Percentiles rank a stretch among this genome's conserved stretches.
Evolutionary conservation across 2,888 invertebrate genomes (phyloP).

Genomic region (Tillus elongatus): DNA sequence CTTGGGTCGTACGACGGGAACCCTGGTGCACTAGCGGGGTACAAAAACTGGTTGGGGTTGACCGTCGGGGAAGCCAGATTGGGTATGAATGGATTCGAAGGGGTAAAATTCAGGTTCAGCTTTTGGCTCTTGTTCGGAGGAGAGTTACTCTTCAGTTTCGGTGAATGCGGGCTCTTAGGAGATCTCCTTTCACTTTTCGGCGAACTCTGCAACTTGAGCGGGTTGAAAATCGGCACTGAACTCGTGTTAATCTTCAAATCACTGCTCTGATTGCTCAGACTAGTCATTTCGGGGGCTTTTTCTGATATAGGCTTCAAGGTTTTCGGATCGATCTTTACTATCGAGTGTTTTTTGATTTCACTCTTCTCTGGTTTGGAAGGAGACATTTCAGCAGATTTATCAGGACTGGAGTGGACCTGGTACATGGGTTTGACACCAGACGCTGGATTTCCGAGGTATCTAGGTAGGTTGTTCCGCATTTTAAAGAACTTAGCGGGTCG

Average conservation of each 20-base stretch:
- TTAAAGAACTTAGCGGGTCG: conserved; percentile 51
- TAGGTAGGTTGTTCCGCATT: conserved; percentile 47
- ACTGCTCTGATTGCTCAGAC: conserved; percentile 25
- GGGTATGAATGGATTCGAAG: conserved; percentile 41
- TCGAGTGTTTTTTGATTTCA: conserved; percentile 40
- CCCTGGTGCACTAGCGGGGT: conserved; percentile 30
- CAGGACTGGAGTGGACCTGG: conserved; percentile 40
- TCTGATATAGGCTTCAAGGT: conserved; percentile 47
- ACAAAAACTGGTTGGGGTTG: conserved; percentile 38
- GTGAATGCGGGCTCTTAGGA: conserved; percentile 38
- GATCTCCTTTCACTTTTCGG: conserved; percentile 35
- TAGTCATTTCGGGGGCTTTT: conserved; percentile 36
- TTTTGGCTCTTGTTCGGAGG: conserved; percentile 28
- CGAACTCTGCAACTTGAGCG: conserved; percentile 37
- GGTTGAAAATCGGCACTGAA: conserved; percentile 41
- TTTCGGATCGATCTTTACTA: conserved; percentile 50
- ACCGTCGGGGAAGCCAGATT: conserved; percentile 38
- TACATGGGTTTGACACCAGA: conserved; percentile 54
- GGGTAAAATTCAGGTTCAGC: conserved; percentile 37
- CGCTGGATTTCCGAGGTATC: conserved; percentile 49
- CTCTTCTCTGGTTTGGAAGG: conserved; percentile 27
- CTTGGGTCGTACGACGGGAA: conserved; percentile 39
- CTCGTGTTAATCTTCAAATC: conserved; percentile 41
- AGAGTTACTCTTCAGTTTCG: conserved; percentile 27
- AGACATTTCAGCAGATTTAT: conserved; percentile 34